These are phyloP conservation scores for Theretra japonica DNA, from an alignment of 2,888 invertebrate species.

Conservation along the genomic window DNA sequence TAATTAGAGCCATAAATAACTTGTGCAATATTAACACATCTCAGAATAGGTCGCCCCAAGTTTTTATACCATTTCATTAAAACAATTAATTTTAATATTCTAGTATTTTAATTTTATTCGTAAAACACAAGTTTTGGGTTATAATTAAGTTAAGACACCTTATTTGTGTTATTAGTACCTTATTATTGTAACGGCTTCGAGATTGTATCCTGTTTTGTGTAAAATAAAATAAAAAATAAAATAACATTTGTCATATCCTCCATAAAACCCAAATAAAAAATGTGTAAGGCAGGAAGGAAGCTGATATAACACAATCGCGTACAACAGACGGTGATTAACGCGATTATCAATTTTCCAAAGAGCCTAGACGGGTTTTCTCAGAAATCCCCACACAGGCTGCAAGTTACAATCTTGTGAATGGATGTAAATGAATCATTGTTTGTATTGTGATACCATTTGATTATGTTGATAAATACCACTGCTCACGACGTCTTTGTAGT, in stretches of 20 bases:
- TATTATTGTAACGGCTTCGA: no score
- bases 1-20: no score
- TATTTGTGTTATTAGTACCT: no score
- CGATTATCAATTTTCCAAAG: conserved; percentile 41
- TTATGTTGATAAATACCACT: conserved; percentile 24
- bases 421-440: conserved; percentile 40
- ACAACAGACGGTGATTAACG: conserved; percentile 38
- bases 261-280: conserved; percentile 27
- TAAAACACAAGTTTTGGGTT: no score
- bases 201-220: no score
- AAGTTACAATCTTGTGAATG: conserved; percentile 35
- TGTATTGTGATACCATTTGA: conserved; percentile 11
- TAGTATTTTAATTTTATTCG: no score
- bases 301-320: conserved; percentile 45
- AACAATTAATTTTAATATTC: background rate
- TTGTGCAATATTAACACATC: no score
- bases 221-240: no score
- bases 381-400: conserved; percentile 40
- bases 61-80: background rate
- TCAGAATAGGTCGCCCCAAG: background rate
- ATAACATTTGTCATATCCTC: background rate
- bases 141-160: no score
- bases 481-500: background rate
- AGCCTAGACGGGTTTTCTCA: conserved; percentile 40
- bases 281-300: conserved; percentile 54